Evolutionary conservation across 2,113 vertebrate species (phyloP).

Genomic region (Oncorhynchus clarkii): DNA sequence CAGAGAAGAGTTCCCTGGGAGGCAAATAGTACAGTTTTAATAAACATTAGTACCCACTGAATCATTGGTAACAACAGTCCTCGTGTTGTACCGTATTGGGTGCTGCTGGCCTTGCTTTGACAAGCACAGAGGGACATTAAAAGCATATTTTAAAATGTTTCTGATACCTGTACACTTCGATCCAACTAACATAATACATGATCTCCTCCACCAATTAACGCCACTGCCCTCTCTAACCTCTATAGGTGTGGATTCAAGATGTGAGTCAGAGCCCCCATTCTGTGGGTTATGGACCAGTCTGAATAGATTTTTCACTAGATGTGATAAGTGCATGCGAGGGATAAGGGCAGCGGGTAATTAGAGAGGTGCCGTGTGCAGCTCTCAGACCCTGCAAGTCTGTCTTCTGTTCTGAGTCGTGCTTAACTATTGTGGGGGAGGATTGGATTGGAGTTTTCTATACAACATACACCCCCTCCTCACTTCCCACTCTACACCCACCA

Average conservation of each 20-base stretch:
- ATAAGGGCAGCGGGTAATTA: neutral
- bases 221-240: neutral
- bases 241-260: neutral
- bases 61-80: neutral
- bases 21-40: neutral
- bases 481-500: neutral
- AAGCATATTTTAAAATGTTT: neutral
- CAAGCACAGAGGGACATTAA: neutral
- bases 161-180: neutral
- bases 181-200: neutral
- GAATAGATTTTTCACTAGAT: neutral
- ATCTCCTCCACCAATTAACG: neutral
- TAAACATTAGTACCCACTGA: neutral
- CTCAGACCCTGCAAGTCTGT: neutral
- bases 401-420: neutral
- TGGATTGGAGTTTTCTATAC: neutral
- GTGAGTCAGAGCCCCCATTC: neutral
- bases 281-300: neutral
- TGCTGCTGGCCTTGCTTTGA: neutral
- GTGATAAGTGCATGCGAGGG: neutral
- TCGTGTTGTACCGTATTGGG: neutral
- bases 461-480: neutral
- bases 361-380: neutral
- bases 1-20: conserved; percentile 72
- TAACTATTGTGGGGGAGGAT: neutral